Evolutionary conservation across 2,888 invertebrate species (phyloP).

Genomic region (Matsumyia berberina): DNA sequence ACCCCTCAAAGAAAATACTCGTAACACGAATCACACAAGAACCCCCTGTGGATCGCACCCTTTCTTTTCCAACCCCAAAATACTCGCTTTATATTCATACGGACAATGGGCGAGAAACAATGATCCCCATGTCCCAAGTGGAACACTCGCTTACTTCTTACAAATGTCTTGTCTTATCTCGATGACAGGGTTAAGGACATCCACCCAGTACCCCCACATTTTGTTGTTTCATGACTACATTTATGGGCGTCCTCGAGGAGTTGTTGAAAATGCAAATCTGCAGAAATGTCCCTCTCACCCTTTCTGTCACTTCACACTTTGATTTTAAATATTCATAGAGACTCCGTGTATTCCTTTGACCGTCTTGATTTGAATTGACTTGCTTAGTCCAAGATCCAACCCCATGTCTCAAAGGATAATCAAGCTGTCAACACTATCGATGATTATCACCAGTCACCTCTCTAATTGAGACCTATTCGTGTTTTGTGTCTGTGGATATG

Average conservation of each 20-base stretch:
- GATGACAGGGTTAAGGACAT: slow-evolving; percentile 74
- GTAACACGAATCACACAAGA: neutral
- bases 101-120: slow-evolving; percentile 45
- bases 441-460: slow-evolving; percentile 37
- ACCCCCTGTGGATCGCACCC: slow-evolving; percentile 29
- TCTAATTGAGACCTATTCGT: slow-evolving; percentile 65
- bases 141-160: slow-evolving; percentile 37
- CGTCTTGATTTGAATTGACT: no score
- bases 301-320: slow-evolving; percentile 1
- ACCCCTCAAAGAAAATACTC: slow-evolving; percentile 27
- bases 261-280: slow-evolving; percentile 75
- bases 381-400: neutral
- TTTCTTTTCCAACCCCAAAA: slow-evolving; percentile 41
- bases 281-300: slow-evolving; percentile 45
- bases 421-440: slow-evolving; percentile 64
- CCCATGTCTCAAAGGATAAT: slow-evolving; percentile 36
- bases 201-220: slow-evolving; percentile 44
- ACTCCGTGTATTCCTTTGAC: neutral
- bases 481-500: slow-evolving; percentile 60
- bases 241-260: slow-evolving; percentile 73
- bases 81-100: slow-evolving; percentile 68
- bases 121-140: slow-evolving; percentile 20
- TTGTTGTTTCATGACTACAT: slow-evolving; percentile 64
- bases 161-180: slow-evolving; percentile 63
- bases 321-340: slow-evolving; percentile 54